phyloP scores from a whole-genome alignment of 2,888 invertebrate genomes.

The Leptinotarsa tumamoca region DNA sequence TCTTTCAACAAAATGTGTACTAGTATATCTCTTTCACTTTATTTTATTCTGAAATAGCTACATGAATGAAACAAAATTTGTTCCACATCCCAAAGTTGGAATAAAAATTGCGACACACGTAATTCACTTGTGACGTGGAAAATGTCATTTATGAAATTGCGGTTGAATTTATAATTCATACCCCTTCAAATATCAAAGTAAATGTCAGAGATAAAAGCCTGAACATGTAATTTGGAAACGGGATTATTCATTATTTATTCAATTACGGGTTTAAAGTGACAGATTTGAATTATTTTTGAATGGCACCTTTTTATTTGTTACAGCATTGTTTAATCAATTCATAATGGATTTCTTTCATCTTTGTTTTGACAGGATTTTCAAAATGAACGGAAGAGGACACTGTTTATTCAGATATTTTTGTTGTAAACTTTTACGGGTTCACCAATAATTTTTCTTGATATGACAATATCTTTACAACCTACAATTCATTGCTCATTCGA shows the following conservation, averaged over 20 bases:
- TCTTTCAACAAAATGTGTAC: no score
- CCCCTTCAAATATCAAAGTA: constrained; percentile 54
- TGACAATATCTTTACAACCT: neutral
- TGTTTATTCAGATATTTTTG: neutral
- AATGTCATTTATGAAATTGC: constrained; percentile 58
- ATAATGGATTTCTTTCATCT: constrained; percentile 26
- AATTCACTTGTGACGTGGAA: constrained; percentile 49
- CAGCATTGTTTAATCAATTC: constrained; percentile 27
- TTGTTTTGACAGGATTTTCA: neutral
- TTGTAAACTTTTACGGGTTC: no score
- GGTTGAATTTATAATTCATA: constrained; percentile 55
- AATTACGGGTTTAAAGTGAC: constrained; percentile 48
- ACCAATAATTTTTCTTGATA: neutral
- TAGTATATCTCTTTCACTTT: no score
- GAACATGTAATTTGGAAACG: constrained; percentile 50
- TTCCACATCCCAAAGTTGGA: neutral
- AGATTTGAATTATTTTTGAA: constrained; percentile 44
- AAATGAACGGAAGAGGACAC: neutral
- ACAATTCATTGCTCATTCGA: neutral
- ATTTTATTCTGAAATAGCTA: neutral
- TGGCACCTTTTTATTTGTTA: constrained; percentile 43
- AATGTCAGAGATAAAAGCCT: constrained; percentile 53
- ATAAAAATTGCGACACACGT: constrained; percentile 29
- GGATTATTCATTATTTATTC: constrained; percentile 53
- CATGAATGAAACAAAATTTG: neutral